Conservation (phyloP, 2,797 vertebrate species). For the Sternotherus odoratus region DNA sequence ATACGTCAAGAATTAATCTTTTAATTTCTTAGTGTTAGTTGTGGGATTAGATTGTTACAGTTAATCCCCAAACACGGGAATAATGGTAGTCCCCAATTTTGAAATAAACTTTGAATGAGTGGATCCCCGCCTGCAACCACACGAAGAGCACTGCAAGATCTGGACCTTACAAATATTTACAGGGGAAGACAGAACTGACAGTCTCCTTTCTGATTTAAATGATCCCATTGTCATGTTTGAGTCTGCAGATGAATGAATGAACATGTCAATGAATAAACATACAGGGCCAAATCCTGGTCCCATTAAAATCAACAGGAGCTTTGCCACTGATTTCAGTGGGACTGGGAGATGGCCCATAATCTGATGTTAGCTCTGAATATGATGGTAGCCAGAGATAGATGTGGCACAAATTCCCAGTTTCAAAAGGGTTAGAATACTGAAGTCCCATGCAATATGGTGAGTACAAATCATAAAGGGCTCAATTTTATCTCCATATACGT, state of each 20-base stretch:
- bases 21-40: background rate
- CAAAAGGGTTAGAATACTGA: background rate
- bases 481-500: background rate
- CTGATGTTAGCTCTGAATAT: background rate
- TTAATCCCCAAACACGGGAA: background rate
- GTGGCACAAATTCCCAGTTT: accelerated
- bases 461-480: background rate
- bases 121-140: background rate
- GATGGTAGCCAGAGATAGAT: accelerated
- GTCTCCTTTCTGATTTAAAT: background rate
- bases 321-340: background rate
- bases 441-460: accelerated
- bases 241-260: background rate
- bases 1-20: background rate
- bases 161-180: background rate
- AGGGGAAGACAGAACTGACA: background rate
- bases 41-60: background rate
- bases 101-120: background rate
- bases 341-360: background rate
- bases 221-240: accelerated
- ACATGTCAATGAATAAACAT: background rate
- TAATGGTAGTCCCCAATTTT: background rate
- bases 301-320: background rate
- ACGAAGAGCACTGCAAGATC: accelerated
- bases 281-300: background rate